Evolutionary conservation across 2,888 invertebrate genomes (phyloP), one percentile per base, ranked within the genome.

Genomic region (Brenthis ino): DNA sequence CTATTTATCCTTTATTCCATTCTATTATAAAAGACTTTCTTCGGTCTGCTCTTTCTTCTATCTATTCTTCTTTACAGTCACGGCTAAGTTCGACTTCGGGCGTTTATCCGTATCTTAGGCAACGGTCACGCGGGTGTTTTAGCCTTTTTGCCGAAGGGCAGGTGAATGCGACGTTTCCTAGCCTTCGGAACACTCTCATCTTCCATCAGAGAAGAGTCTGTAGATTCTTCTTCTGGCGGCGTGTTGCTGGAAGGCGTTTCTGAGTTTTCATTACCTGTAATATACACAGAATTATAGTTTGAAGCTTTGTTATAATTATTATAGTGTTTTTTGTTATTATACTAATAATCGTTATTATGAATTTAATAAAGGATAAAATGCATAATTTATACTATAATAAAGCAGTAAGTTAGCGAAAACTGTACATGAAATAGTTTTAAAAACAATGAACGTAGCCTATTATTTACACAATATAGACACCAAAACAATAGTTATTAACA

Each of bases 181-280:
- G 95, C 94, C 69, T 91, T 92, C 0, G 91, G 87, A 0, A 85
- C 58, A 0, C 85, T 83, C 67, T 94, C 95, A 79, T 95, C 95
- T 68, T 95, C 95, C 79, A 95, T 90, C 6, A 95, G 89, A 0
- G 96, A 96, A 0, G 96, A 96, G 80, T 96, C 96, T 0, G 96
- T 96, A 1, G 96, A 96, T 69, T 96, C 96, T 73, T 96, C 96
- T 75, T 95, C 96, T 1, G 93, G 85, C 0, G 93, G 89, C 0
- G 89, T 86, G 80, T 80, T 85, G 73, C 88, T 89, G 0, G 88
- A 82, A 0, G 86, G 88, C 0, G 88, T 87, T 8, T 80, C 69
- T 80, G 87, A 74, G 77, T 69, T 67, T 55, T 76, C 74, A 61
- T 65, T 71, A 28, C 71, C 72, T 57, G 37, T 37, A 16, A 51